Conservation (phyloP, 2,797 vertebrate genomes). For the Spinus olivaceus region DNA sequence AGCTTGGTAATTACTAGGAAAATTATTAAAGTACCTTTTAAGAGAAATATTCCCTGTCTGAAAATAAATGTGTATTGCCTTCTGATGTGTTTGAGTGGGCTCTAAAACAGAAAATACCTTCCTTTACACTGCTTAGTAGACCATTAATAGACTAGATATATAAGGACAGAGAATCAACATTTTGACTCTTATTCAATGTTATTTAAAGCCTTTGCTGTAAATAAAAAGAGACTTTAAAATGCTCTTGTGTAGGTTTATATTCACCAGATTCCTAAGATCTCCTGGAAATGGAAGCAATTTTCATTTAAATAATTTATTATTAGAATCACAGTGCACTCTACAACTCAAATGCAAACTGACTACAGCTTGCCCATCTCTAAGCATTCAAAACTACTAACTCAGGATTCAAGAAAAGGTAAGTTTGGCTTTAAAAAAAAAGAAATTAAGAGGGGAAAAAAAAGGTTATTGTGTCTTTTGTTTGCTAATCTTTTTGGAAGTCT, state of each 20-base stretch:
- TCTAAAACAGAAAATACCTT: background rate
- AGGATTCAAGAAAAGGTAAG: background rate
- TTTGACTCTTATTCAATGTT: background rate
- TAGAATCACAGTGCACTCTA: background rate
- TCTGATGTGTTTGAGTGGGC: background rate
- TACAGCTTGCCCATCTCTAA: background rate
- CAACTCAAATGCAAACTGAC: background rate
- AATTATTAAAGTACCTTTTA: background rate
- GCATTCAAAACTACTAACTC: background rate
- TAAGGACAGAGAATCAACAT: background rate
- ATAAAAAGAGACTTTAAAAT: background rate
- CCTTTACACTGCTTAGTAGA: background rate
- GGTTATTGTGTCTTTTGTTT: background rate
- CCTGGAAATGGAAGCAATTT: background rate
- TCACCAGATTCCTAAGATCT: background rate
- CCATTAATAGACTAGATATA: background rate
- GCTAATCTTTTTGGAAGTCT: background rate
- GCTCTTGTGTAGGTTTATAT: background rate
- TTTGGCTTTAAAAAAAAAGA: background rate
- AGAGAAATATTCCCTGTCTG: background rate
- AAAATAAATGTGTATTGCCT: background rate
- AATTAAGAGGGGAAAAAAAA: background rate
- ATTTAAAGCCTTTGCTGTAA: background rate
- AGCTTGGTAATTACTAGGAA: background rate
- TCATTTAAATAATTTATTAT: constrained; percentile 29